phyloP scores from a whole-genome alignment of 2,113 vertebrate species.

The Gavialis gangeticus region DNA sequence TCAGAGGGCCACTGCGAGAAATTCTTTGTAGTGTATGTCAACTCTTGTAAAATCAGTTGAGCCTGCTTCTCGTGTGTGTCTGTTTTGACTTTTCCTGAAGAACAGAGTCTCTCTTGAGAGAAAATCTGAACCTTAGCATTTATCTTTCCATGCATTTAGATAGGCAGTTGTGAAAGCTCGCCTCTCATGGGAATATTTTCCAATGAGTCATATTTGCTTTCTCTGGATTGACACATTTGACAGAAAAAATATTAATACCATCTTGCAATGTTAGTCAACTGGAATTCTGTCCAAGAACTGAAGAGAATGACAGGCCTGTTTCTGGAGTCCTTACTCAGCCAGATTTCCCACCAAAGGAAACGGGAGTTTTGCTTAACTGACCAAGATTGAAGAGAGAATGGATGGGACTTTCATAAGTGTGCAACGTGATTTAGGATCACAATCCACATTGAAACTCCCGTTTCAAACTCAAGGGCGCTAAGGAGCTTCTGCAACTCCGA shows the following conservation, averaged over 20 bases:
- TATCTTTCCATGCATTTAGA: constrained; percentile 28
- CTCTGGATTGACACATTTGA: constrained; percentile 56
- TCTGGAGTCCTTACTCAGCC: not conserved
- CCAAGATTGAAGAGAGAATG: not conserved
- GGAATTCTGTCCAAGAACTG: not conserved
- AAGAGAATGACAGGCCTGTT: constrained; percentile 49
- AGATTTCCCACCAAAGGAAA: constrained; percentile 21
- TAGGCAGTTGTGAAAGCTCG: constrained; percentile 54
- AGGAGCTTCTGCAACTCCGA: not conserved
- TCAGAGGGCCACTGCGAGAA: constrained; percentile 61
- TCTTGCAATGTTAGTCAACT: constrained; percentile 39
- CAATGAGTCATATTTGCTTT: constrained; percentile 57
- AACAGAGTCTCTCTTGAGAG: constrained; percentile 49
- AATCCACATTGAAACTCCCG: not conserved
- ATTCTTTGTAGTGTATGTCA: constrained; percentile 70
- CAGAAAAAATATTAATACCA: constrained; percentile 34
- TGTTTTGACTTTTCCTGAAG: constrained; percentile 65
- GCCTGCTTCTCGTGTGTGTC: constrained; percentile 33
- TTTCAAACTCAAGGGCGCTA: not conserved
- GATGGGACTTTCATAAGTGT: constrained; percentile 16
- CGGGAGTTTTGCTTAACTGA: not conserved
- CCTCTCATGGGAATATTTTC: constrained; percentile 51
- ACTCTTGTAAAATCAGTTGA: constrained; percentile 72
- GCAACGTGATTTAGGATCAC: not conserved
- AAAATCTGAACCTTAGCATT: constrained; percentile 30